phyloP scores from a whole-genome alignment of 2,888 invertebrate species.

The Adineta ricciae region DNA sequence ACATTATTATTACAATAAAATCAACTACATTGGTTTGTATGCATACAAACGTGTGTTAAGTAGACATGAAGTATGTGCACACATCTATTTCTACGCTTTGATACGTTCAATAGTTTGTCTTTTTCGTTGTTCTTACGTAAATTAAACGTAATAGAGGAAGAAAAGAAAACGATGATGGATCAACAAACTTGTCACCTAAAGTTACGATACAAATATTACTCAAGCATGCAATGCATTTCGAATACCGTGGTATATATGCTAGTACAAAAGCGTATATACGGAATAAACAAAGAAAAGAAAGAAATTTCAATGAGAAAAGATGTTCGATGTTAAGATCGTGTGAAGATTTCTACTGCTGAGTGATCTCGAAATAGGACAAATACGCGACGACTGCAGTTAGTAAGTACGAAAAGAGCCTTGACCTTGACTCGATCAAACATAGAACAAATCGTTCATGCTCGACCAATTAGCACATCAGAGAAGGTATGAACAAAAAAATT shows the following conservation, averaged over 20 bases:
- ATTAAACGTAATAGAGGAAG: not conserved
- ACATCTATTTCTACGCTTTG: not conserved
- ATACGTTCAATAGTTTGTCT: not conserved
- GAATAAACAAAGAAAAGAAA: not conserved
- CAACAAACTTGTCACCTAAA: not conserved
- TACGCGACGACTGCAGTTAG: not conserved
- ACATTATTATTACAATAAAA: not conserved
- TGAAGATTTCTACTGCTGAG: not conserved
- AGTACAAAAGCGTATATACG: not conserved
- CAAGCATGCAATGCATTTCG: not conserved
- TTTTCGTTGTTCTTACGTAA: not conserved
- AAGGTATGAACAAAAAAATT: not conserved
- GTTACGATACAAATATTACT: not conserved
- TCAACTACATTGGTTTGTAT: not conserved
- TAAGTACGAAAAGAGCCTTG: not conserved
- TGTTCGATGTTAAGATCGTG: not conserved
- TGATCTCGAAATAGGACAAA: not conserved
- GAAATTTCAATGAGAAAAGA: not conserved
- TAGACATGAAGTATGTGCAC: not conserved
- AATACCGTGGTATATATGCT: not conserved
- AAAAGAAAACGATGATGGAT: not conserved
- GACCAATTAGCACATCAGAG: not conserved
- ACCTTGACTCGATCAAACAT: not conserved
- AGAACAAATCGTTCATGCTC: slow-evolving; percentile 2
- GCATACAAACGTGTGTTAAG: not conserved